Conservation (phyloP, 1,140 invertebrate genomes). For the Scylla paramamosain region DNA sequence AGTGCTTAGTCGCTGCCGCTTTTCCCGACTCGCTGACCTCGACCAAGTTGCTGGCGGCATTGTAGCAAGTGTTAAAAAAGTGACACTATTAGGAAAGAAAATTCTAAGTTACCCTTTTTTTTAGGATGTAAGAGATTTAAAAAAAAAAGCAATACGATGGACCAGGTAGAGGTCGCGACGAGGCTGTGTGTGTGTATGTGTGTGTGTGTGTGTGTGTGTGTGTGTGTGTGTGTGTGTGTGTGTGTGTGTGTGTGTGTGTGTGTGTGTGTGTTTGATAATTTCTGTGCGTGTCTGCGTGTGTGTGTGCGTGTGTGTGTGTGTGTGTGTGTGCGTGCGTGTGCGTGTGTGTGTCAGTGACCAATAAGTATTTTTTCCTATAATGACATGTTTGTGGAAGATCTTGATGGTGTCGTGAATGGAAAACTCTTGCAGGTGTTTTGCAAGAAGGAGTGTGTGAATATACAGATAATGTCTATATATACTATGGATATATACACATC, state of each 20-base stretch:
- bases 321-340: slow-evolving; percentile 28
- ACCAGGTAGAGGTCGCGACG: background rate
- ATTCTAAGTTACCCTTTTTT: background rate
- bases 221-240: slow-evolving; percentile 28
- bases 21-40: background rate
- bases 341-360: background rate
- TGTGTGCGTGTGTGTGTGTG: background rate
- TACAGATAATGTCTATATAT: slow-evolving; percentile 46
- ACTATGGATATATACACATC: slow-evolving; percentile 53
- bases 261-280: too few relatives aligned
- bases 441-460: slow-evolving; percentile 27
- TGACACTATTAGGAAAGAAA: background rate
- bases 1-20: background rate
- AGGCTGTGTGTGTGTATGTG: too few relatives aligned
- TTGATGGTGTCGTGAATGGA: background rate
- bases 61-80: background rate
- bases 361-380: background rate
- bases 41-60: background rate
- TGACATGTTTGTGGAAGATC: background rate
- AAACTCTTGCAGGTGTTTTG: background rate
- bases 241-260: background rate
- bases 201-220: slow-evolving; percentile 27
- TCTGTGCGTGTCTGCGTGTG: too few relatives aligned
- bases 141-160: background rate
- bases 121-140: background rate